A percentile compares a stretch with the other conserved stretches of the same genome.
Conservation (phyloP, 2,113 vertebrate genomes). For the Proteles cristata region DNA sequence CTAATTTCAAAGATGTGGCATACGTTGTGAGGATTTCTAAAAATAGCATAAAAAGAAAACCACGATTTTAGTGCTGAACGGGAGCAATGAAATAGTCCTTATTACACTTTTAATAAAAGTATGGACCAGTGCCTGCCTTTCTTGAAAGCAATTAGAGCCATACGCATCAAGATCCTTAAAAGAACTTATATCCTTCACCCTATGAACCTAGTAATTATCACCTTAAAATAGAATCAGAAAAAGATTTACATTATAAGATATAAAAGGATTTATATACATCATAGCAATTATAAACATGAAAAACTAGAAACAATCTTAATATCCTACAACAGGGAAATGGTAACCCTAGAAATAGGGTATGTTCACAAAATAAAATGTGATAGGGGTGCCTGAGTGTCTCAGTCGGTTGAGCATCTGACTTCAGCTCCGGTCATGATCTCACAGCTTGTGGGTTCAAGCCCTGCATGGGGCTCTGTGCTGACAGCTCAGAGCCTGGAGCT, state of each 20-base stretch:
- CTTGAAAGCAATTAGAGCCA: neutral
- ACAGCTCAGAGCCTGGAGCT: too few species aligned
- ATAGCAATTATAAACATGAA: neutral
- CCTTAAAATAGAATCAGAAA: neutral
- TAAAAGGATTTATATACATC: neutral
- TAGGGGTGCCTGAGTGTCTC: neutral
- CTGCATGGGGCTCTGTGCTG: too few species aligned
- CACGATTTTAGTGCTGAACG: neutral
- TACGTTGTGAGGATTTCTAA: slow-evolving; percentile 25
- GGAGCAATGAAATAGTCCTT: neutral
- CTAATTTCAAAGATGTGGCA: neutral
- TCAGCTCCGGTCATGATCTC: too few species aligned
- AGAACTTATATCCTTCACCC: neutral
- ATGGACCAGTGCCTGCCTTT: neutral
- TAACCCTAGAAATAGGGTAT: neutral
- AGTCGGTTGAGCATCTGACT: too few species aligned
- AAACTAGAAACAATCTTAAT: slow-evolving; percentile 2
- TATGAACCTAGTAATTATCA: slow-evolving; percentile 1
- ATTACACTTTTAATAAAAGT: neutral
- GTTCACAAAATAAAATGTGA: neutral
- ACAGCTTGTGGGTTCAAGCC: too few species aligned
- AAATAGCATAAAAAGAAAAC: neutral
- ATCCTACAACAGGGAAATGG: neutral
- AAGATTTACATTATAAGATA: neutral
- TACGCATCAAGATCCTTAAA: neutral